These are phyloP conservation scores for Parthenolecanium corni DNA, from an alignment of 2,888 invertebrate genomes.

Conservation along the genomic window DNA sequence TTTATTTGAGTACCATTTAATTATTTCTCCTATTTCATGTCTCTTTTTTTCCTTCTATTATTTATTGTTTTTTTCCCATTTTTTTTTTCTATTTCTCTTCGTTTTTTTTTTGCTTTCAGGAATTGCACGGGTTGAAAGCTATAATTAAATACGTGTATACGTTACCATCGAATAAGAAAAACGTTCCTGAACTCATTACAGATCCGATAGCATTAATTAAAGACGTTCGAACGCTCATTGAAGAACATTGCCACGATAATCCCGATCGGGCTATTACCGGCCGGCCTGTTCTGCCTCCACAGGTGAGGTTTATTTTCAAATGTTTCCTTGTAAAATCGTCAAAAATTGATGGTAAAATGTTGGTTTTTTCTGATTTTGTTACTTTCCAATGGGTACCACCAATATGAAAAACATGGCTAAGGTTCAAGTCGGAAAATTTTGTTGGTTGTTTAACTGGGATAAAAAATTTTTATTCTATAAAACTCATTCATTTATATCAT, in stretches of 20 bases:
- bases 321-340: constrained; percentile 31
- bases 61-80: too few relatives aligned
- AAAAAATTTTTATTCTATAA: too few relatives aligned
- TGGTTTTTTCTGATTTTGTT: too few relatives aligned
- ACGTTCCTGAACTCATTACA: constrained; percentile 77
- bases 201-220: constrained; percentile 81
- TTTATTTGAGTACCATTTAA: too few relatives aligned
- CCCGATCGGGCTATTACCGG: constrained; percentile 75
- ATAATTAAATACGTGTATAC: constrained; percentile 85
- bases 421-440: too few relatives aligned
- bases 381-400: too few relatives aligned
- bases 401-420: too few relatives aligned
- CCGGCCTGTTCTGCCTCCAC: constrained; percentile 29
- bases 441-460: neutral
- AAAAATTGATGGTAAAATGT: too few relatives aligned
- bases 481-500: too few relatives aligned
- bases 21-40: too few relatives aligned
- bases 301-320: constrained; percentile 35
- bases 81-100: too few relatives aligned
- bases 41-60: too few relatives aligned
- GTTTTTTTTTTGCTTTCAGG: constrained; percentile 38
- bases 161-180: constrained; percentile 77
- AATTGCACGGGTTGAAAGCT: constrained; percentile 47
- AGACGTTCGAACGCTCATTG: constrained; percentile 78
- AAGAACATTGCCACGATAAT: constrained; percentile 76